Evolutionary conservation across 1,140 invertebrate species (phyloP), one percentile per base, ranked within the genome.

Genomic region (Trinorchestia longiramus): DNA sequence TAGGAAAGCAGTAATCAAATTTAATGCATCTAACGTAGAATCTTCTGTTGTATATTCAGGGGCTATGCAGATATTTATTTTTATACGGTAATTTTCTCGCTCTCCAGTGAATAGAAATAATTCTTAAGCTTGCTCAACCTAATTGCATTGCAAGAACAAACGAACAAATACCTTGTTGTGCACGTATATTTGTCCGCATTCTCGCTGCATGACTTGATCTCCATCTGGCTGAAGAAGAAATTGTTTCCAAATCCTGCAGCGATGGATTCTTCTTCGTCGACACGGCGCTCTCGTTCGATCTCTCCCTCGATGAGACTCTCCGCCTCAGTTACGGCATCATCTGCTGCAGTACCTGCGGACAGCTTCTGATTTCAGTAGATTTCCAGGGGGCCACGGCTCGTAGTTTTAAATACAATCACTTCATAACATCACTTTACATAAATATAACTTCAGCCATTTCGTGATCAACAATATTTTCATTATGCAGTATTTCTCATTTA

Each of bases 131-230:
- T 53, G 11, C 40, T 1, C 91, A 94, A 94, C 15, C 91, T 94
- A 77, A 19, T 77, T 77, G 11, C 62, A 77, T 3, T 77, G 62
- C 47, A 53, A n/a, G 47, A 53, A 53, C 47, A 53, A 77, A 11
- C 3, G 36, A 77, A 77, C 11, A 77, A 11, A 77, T 62, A 96
- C 96, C 95, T 96, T 95, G 98, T 98, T 23, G 97, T 97, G 96
- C 98, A 98, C 96, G 97, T 97, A 97, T 98, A 98, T 97, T 98
- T 98, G 95, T 97, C 97, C n/a, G 97, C 97, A 57, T 97, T 97
- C 96, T 98, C 97, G 43, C 97, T 97, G 96, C 98, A 98, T 91
- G 97, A 98, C 95, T 97, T 98, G 92, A 97, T 97, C 97, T 97
- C 96, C 96, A 97, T 97, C 44, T 97, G 96, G 15, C 96, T 96